Evolutionary conservation across 1,140 invertebrate genomes (phyloP), one percentile per base, ranked within the genome.

Genomic region (Galendromus occidentalis): DNA sequence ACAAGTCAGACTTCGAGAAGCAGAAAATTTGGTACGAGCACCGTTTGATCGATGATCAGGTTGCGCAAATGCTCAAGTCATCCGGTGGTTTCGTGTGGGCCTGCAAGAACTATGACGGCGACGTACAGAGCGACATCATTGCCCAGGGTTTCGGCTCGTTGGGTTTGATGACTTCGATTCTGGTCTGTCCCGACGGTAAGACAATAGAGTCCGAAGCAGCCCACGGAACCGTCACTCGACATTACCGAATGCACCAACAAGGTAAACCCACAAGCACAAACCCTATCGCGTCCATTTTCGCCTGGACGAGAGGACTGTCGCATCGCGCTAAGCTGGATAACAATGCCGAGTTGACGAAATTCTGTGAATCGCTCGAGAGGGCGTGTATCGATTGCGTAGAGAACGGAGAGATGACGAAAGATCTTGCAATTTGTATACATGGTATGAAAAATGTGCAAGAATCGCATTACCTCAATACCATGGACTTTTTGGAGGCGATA

Each of bases 11-110:
- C 65, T 92, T 83, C 77, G 86, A 91, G 69, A 81, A 80, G 7
- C 79, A 80, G 14, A 83, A 83, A 59, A 89, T 91, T 69, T 90
- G 86, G 85, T 91, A 92, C 74, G 89, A 92, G 75, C 89, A 92
- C 76, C 80, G 89, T n/a, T 77, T 91, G 28, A 91, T 91, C 72
- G 89, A 92, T 74, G 89, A 92, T 72, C 91, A 90, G 87, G 88
- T 92, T 25, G 89, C 89, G 9, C 88, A 91, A 75, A 84, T 82
- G 7, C 77, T 92, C 55, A 92, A 92, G 76, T 85, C 86, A 22
- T 82, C 81, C 42, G 88, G 88, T 65, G 86, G 86, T n/a, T 91
- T 91, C 76, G 85, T 91, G 1, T 91, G 88, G 88, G 84, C 88
- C 7, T 91, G 88, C 76, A 91, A 91, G 76, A 91, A 91, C 73